Evolutionary conservation across 2,797 vertebrate species (phyloP), one percentile per base, ranked within the genome.

Genomic region (Okamejei kenojei): DNA sequence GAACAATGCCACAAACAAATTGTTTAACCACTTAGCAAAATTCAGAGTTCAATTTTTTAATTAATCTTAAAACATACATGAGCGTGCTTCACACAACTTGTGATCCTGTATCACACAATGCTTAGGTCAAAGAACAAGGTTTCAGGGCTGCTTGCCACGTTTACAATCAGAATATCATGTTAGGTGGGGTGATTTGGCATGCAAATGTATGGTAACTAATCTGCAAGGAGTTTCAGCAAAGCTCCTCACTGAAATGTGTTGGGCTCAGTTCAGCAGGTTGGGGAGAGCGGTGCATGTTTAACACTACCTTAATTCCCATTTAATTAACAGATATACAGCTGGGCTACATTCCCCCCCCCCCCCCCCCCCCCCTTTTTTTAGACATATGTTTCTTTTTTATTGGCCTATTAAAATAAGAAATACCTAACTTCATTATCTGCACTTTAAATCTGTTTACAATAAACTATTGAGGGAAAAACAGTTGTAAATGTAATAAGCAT

Each of bases 371-470:
- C 23, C 13, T 4, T 29, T 32, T 4, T 78, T 78, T n/a, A 32
- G 32, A 78, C 9, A 54, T 54, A 7, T 63, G 63, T 63, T 86
- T 11, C 2, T 61, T 90, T 23, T 71, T 90, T 71, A 90, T 32
- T 90, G 65, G 29, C 63, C 63, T 65, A 71, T 90, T n/a, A 90
- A 71, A 68, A 90, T 82, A 32, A 68, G 65, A 88, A 88, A 88
- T 88, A 6, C 63, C 61, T 63, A 65, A 90, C 32, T 65, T 90
- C 61, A 68, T 90, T 35, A 90, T 68, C 58, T 90, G 1, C 21
- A 90, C 19, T 71, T 90, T 1, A 71, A 68, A 68, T 71, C 63
- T 90, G 58, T 68, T 19, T 63, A 90, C 3, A 68, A 68, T 32
- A 90, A 90, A 32, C 26, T 19, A 32, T 8, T 71, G 86, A 71